Evolutionary conservation across 2,113 vertebrate genomes (phyloP).

Genomic region (Isichthys henryi): DNA sequence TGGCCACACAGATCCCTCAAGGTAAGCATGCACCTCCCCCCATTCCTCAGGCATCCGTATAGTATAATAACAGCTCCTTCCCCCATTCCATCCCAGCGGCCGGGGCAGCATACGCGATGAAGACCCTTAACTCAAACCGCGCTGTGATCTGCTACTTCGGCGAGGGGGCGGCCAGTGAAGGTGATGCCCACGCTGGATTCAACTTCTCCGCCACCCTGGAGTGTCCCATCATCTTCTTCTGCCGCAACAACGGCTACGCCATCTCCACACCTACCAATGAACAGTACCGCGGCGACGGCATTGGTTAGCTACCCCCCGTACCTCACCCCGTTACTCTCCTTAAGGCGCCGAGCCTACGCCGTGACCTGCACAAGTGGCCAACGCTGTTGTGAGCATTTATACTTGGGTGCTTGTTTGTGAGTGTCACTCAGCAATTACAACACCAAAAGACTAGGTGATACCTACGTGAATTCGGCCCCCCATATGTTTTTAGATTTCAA

Average conservation of each 20-base stretch:
- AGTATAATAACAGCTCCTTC: not conserved
- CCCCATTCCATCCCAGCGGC: slow-evolving; percentile 58
- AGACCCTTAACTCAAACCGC: slow-evolving; percentile 68
- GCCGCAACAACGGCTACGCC: slow-evolving; percentile 89
- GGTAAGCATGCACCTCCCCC: slow-evolving; percentile 55
- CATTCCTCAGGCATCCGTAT: not conserved
- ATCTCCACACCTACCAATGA: slow-evolving; percentile 87
- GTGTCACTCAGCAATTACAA: no score
- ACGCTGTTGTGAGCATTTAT: no score
- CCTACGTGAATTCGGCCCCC: no score
- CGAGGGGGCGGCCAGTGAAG: slow-evolving; percentile 86
- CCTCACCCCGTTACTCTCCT: not conserved
- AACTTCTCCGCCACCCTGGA: slow-evolving; percentile 88
- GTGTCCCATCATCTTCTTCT: slow-evolving; percentile 89
- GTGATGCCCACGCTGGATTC: slow-evolving; percentile 86
- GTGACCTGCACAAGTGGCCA: not conserved
- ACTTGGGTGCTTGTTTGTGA: no score
- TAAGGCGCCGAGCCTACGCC: not conserved
- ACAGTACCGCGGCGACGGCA: slow-evolving; percentile 87
- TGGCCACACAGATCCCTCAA: slow-evolving; percentile 89
- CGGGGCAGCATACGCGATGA: slow-evolving; percentile 77
- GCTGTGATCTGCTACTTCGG: slow-evolving; percentile 85
- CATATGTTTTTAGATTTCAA: no score
- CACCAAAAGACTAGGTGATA: no score
- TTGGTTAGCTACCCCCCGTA: slow-evolving; percentile 56